Evolutionary conservation across 2,113 vertebrate species (phyloP).

Genomic region (Mirza zaza): DNA sequence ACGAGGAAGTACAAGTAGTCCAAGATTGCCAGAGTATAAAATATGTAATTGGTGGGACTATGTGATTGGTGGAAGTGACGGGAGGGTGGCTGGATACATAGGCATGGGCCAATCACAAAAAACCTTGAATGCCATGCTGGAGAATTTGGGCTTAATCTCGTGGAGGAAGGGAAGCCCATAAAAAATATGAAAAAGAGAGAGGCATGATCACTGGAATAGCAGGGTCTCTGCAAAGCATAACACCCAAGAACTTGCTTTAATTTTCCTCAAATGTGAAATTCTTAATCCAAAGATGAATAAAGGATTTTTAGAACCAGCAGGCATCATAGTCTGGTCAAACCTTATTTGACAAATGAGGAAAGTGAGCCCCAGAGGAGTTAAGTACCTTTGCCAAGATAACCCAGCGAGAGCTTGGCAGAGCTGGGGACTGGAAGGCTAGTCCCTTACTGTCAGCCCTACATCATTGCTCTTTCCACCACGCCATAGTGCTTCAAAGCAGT

Average conservation of each 20-base stretch:
- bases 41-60: neutral
- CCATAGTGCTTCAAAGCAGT: constrained; percentile 12
- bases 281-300: neutral
- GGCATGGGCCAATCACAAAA: neutral
- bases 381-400: constrained; percentile 13
- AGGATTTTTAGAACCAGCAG: constrained; percentile 32
- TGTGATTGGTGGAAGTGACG: neutral
- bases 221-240: neutral
- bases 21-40: neutral
- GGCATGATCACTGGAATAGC: neutral
- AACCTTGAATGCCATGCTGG: neutral
- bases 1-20: neutral
- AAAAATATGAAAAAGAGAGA: neutral
- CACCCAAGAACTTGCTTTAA: neutral
- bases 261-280: neutral
- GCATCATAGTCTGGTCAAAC: neutral
- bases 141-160: constrained; percentile 1
- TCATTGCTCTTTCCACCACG: constrained; percentile 2
- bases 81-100: neutral
- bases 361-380: neutral
- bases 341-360: constrained; percentile 45
- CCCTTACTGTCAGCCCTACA: neutral
- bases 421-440: neutral
- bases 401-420: constrained; percentile 16
- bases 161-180: neutral